Base-by-base conservation (phyloP, 2,797 vertebrate genomes). In the Astyanax mexicanus region DNA sequence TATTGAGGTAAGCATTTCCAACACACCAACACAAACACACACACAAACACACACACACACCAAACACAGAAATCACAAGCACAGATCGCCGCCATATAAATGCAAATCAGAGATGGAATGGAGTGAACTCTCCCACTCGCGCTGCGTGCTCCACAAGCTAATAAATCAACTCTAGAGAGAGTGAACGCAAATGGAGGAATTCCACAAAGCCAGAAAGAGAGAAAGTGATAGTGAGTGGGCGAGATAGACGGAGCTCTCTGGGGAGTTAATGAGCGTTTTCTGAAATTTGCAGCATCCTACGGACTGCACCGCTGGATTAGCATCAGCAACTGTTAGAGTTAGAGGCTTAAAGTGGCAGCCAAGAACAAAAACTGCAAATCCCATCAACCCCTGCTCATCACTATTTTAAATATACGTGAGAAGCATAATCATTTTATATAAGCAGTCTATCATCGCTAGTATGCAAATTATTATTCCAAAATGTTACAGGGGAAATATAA, bases 191-290 rank as follows among this genome's bases (percentile, higher is more conserved):
- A n/a, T n/a, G n/a, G n/a, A n/a, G n/a, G n/a, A n/a, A n/a, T n/a
- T n/a, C n/a, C n/a, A n/a, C n/a, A n/a, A n/a, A n/a, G n/a, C n/a
- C n/a, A 68, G 29, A 19, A n/a, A 64, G 6, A 38, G 29, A 35
- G 37, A 65, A 74, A 74, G 29, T 72, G 47, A 76, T 65, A 79
- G 77, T 74, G 32, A 69, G 35, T 58, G 44, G 61, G 32, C 82
- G 68, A 79, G 8, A 74, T 73, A 52, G 69, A 61, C 74, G 58
- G 78, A 57, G n/a, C 58, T 49, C 54, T 69, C 32, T 73, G 35
- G 69, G 70, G 74, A 74, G 40, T 64, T 73, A 82, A 79, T 82
- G 81, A 82, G 77, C 13, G 38, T 37, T 44, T 82, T 74, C 77
- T 60, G 70, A 77, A 66, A 60, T 79, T 73, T 79, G 51, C 68